Conservation (phyloP, 37 sponge, comb jelly and placozoan genomes). For the Ianthella basta region DNA sequence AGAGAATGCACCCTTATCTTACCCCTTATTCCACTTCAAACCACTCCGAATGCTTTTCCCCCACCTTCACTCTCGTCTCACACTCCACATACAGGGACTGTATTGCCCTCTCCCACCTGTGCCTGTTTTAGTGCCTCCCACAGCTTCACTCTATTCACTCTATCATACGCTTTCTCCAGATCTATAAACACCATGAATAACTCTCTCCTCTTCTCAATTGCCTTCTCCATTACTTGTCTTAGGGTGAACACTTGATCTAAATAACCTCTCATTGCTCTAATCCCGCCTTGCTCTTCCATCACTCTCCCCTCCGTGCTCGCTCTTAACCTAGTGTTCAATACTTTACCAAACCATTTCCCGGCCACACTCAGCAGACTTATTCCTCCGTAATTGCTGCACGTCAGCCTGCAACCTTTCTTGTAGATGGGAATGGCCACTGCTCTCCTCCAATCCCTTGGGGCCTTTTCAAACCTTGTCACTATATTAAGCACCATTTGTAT, state of each 20-base stretch:
- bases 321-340: conserved; percentile 2
- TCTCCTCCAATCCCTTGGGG: conserved; percentile 25
- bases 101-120: too few species aligned
- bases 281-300: conserved; percentile 29
- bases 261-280: conserved; percentile 33
- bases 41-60: too few species aligned
- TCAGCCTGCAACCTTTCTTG: conserved; percentile 13
- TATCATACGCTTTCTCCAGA: conserved; percentile 36
- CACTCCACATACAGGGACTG: too few species aligned
- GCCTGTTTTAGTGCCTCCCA: background rate
- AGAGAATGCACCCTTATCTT: too few species aligned
- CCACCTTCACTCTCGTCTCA: too few species aligned
- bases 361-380: conserved; percentile 13
- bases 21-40: too few species aligned
- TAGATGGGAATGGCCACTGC: conserved; percentile 18
- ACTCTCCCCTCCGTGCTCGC: background rate
- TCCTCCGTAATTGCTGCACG: conserved; percentile 28
- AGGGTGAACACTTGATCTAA: conserved; percentile 12
- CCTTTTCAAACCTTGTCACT: background rate
- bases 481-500: conserved; percentile 1
- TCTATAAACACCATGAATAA: conserved; percentile 18
- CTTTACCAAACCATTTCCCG: conserved; percentile 22
- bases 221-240: conserved; percentile 30
- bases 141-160: conserved; percentile 27
- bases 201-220: conserved; percentile 3